Base-by-base conservation (phyloP, 1,140 invertebrate genomes). In the Drosophila ambigua region DNA sequence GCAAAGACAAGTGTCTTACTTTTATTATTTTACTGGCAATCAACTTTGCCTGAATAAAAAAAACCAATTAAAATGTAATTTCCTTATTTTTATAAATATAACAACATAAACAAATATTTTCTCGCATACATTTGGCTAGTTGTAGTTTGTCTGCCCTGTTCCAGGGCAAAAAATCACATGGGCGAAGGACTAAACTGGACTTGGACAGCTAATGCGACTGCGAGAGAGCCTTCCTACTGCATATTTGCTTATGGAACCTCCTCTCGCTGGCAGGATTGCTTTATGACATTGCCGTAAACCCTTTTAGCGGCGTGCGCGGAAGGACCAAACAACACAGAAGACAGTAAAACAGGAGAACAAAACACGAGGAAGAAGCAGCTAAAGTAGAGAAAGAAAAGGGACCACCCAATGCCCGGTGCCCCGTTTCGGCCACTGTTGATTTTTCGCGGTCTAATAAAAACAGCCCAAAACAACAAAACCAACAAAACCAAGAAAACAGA, bases 401-500 rank as follows among this genome's bases (percentile, higher is more conserved):
- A 84, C 80, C 80, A 85, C 81, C 81, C 72, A 39, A 39, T 44
- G 71, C 41, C 72, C 51, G 44, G 62, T 11, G 9, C 35, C 9
- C 11, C 35, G 35, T 13, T 39, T 39, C 79, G 72, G 83, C 83
- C 81, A 87, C 81, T 87, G 78, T 87, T 87, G 82, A 87, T 87
- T 87, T 87, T 87, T 87, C 82, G 82, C 83, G 82, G 82, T 87
- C 82, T 88, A 87, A 87, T 87, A 87, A 87, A 85, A 87, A 66
- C 65, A 67, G 28, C 65, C 57, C 55, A 68, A 64, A 58, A 60
- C 57, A 28, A 52, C 20, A 66, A 54, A 69, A 39, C 43, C 26
- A 68, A 51, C 28, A 58, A 61, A 24, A 24, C 23, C 23, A 24
- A 20, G 20, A 20, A 24, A 24, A 24, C 23, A 24, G 23, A 24